These are phyloP conservation scores for Scrobipalpa atriplicella DNA, from an alignment of 2,888 invertebrate genomes.

Conservation along the genomic window DNA sequence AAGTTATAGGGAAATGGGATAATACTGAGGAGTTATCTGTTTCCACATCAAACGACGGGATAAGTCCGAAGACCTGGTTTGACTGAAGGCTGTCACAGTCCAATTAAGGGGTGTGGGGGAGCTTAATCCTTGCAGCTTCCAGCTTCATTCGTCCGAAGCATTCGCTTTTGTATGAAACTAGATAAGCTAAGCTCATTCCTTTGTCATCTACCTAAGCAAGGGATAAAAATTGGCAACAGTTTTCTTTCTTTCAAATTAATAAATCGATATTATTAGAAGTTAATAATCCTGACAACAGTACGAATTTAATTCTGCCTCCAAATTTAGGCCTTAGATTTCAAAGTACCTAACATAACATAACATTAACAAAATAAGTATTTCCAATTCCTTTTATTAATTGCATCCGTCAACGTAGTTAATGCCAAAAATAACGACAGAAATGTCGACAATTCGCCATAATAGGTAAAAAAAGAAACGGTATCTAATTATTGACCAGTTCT, in stretches of 20 bases:
- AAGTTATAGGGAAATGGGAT: slow-evolving; percentile 40
- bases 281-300: too few species aligned
- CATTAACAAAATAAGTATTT: too few species aligned
- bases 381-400: not conserved
- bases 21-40: slow-evolving; percentile 57
- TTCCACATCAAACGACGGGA: slow-evolving; percentile 65
- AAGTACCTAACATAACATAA: too few species aligned
- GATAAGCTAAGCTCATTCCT: too few species aligned
- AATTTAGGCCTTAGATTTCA: too few species aligned
- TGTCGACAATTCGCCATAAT: not conserved
- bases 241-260: too few species aligned
- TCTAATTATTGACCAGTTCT: slow-evolving; percentile 13
- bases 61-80: slow-evolving; percentile 46
- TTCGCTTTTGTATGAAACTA: slow-evolving; percentile 10
- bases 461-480: not conserved
- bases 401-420: not conserved
- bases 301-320: too few species aligned
- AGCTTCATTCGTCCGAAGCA: slow-evolving; percentile 25
- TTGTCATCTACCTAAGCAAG: too few species aligned
- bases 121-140: slow-evolving; percentile 49
- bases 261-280: too few species aligned
- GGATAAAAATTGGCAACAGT: too few species aligned
- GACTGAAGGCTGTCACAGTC: slow-evolving; percentile 63
- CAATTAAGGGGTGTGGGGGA: slow-evolving; percentile 54
- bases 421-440: slow-evolving; percentile 2